Conservation (phyloP, 1,140 invertebrate genomes). For the Paralvinella palmiformis region DNA sequence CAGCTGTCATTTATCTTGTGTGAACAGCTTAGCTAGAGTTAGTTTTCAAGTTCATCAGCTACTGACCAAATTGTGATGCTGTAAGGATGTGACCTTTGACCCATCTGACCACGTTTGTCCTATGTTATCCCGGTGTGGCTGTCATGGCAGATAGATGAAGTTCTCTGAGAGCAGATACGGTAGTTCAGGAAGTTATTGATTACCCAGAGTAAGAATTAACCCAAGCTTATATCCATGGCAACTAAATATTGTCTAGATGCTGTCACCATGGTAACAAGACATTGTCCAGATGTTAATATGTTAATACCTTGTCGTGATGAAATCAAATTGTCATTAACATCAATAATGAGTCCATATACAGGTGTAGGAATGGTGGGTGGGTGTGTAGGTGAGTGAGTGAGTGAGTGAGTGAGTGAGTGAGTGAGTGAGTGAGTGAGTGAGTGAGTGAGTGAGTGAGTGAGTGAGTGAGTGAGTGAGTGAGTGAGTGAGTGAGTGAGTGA, state of each 20-base stretch:
- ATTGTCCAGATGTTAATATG: neutral
- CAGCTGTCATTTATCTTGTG: no score
- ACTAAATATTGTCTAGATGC: neutral
- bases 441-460: conserved; percentile 16
- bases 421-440: conserved; percentile 15
- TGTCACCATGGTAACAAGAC: neutral
- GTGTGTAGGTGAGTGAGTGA: conserved; percentile 9
- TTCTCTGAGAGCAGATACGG: no score
- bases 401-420: conserved; percentile 13
- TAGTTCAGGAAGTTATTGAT: no score
- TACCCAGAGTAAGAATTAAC: neutral
- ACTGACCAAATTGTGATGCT: no score
- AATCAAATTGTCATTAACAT: neutral
- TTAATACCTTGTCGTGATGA: neutral
- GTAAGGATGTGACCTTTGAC: no score
- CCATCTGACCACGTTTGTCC: no score
- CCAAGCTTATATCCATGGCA: neutral
- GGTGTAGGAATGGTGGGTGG: neutral
- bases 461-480: conserved; percentile 11
- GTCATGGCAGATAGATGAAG: no score
- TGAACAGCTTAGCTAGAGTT: no score
- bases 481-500: conserved; percentile 5
- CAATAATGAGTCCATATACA: neutral
- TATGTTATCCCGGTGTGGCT: no score
- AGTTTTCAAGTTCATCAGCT: no score